A percentile compares a stretch with the other conserved stretches of the same genome.
These are phyloP conservation scores for Thyatira batis DNA, from an alignment of 2,888 invertebrate genomes.

Conservation along the genomic window DNA sequence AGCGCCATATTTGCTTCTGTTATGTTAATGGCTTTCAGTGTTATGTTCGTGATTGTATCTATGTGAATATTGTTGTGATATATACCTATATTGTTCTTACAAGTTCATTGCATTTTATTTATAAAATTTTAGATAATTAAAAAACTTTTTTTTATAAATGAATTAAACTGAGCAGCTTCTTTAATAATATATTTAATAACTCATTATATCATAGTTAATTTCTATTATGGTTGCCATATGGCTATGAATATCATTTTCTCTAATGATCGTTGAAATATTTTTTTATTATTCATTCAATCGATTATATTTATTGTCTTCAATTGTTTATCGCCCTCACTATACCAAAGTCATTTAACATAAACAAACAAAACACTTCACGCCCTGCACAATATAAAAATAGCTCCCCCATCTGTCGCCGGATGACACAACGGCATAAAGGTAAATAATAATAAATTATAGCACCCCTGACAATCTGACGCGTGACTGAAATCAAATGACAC, in stretches of 20 bases:
- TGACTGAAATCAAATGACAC: slow-evolving; percentile 74
- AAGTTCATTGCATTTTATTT: not conserved
- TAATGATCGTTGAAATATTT: too few species aligned
- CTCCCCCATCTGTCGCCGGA: slow-evolving; percentile 24
- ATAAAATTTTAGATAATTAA: too few species aligned
- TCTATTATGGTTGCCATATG: too few species aligned
- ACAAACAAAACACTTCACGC: not conserved
- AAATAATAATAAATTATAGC: slow-evolving; percentile 69
- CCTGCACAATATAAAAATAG: slow-evolving; percentile 37
- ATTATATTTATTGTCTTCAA: not conserved
- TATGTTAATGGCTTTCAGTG: slow-evolving; percentile 21
- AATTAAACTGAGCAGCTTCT: too few species aligned
- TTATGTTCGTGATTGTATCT: slow-evolving; percentile 21
- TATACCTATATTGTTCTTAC: not conserved
- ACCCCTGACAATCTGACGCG: slow-evolving; percentile 64
- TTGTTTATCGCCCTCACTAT: not conserved
- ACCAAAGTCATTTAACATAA: not conserved
- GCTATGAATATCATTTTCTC: too few species aligned
- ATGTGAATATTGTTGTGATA: not conserved
- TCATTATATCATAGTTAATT: too few species aligned
- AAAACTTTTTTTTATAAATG: too few species aligned
- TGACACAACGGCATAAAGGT: slow-evolving; percentile 43
- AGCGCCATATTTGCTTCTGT: slow-evolving; percentile 13
- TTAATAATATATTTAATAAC: too few species aligned
- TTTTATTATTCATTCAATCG: not conserved